phyloP scores from a whole-genome alignment of 2,113 vertebrate genomes.

The Chroicocephalus ridibundus region DNA sequence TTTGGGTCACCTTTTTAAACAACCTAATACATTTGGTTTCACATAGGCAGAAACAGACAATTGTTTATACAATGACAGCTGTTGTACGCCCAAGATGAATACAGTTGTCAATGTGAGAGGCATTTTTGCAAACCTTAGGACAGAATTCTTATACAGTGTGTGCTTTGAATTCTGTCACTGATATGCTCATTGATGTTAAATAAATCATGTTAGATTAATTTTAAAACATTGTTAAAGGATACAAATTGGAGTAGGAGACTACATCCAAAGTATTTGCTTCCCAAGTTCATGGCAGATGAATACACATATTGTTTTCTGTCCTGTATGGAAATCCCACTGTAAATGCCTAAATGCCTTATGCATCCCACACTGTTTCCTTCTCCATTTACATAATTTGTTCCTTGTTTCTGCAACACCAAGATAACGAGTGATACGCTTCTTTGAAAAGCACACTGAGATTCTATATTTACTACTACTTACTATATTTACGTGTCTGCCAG shows the following conservation, averaged over 20 bases:
- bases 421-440: neutral
- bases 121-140: neutral
- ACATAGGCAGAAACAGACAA: neutral
- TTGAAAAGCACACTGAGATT: neutral
- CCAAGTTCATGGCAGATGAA: neutral
- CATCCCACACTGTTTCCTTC: neutral
- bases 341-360: neutral
- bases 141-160: neutral
- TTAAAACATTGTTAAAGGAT: neutral
- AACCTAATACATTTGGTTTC: neutral
- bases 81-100: neutral
- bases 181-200: neutral
- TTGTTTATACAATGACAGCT: neutral
- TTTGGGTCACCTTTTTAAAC: neutral
- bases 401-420: neutral
- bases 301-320: neutral
- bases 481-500: neutral
- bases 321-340: neutral
- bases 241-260: neutral
- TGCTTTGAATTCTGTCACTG: neutral
- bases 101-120: neutral
- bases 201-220: neutral
- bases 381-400: neutral
- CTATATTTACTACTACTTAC: neutral
- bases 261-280: neutral